Evolutionary conservation across 2,797 vertebrate genomes (phyloP).

Genomic region (Babyrousa celebensis): DNA sequence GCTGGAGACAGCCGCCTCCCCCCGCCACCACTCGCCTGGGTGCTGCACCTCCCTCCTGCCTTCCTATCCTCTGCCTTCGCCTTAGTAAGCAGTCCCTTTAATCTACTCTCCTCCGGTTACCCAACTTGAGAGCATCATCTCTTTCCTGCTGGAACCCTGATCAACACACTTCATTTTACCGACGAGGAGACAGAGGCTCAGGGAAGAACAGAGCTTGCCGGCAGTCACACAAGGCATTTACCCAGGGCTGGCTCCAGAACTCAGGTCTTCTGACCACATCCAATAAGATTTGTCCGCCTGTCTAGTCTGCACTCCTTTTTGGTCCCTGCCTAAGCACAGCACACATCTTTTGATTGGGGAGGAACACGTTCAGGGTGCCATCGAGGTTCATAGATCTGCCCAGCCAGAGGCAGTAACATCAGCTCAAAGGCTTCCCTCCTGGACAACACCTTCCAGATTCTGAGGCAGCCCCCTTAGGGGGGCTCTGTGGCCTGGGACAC

Average conservation of each 20-base stretch:
- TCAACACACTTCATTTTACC: neutral
- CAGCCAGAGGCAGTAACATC: neutral
- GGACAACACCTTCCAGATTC: neutral
- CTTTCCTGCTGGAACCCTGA: neutral
- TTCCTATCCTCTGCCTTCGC: neutral
- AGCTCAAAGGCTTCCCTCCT: accelerated
- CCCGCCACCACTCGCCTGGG: neutral
- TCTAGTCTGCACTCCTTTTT: neutral
- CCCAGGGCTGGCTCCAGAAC: neutral
- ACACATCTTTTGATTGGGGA: neutral
- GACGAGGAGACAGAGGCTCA: neutral
- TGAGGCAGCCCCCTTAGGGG: neutral
- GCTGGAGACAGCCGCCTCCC: neutral
- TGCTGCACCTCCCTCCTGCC: accelerated
- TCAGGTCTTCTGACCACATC: neutral
- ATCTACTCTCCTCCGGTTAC: neutral
- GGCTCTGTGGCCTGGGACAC: neutral
- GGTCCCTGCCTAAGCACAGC: neutral
- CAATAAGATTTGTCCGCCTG: neutral
- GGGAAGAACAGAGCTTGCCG: neutral
- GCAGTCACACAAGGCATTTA: neutral
- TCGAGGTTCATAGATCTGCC: accelerated
- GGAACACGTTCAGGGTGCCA: accelerated
- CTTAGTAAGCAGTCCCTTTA: neutral
- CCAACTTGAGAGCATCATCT: accelerated